Base-by-base conservation (phyloP, 1,140 invertebrate species). In the Atopsyche davidsoni region DNA sequence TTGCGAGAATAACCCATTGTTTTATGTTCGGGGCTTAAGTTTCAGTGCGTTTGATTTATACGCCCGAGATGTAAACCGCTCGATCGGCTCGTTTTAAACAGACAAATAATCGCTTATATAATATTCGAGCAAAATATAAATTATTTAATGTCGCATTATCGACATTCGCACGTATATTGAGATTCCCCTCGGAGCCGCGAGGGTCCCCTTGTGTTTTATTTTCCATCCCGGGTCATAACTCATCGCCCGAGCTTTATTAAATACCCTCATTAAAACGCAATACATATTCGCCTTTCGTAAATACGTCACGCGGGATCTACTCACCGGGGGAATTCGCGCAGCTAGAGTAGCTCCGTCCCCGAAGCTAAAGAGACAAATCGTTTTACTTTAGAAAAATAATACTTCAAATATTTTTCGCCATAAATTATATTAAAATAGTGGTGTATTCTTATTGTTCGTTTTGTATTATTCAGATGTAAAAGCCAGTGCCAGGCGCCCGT, bases 241-340 rank as follows among this genome's bases (percentile, higher is more conserved):
- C 47, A 50, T 21, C 14, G 14, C 17, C 10, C 25, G 19, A 38
- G 31, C 47, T 50, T 50, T 50, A 50, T 50, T 50, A 41, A 50
- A 39, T 18, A 35, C 35, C 43, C 39, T 50, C 47, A 48, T 45
- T 45, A 45, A 32, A 45, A 48, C 9, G 46, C 46, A 39, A 48
- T 48, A 41, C 46, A 48, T 40, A 48, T 40, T 46, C 44, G 18
- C 44, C 19, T 34, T 22, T 36, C 44, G 17, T 22, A 34, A 46
- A 46, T 46, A 46, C 44, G 11, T 36, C 44, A 14, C 31, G 14
- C 32, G 10, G 28, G 28, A 45, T 45, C 22, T 24, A 13, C n/a
- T 19, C n/a, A 42, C n/a, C n/a, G n/a, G n/a, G n/a, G n/a, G n/a
- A n/a, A n/a, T n/a, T n/a, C n/a, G n/a, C n/a, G n/a, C n/a, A n/a